Evolutionary conservation across 2,113 vertebrate species (phyloP), one percentile per base, ranked within the genome.

Genomic region (Elaphurus davidianus): DNA sequence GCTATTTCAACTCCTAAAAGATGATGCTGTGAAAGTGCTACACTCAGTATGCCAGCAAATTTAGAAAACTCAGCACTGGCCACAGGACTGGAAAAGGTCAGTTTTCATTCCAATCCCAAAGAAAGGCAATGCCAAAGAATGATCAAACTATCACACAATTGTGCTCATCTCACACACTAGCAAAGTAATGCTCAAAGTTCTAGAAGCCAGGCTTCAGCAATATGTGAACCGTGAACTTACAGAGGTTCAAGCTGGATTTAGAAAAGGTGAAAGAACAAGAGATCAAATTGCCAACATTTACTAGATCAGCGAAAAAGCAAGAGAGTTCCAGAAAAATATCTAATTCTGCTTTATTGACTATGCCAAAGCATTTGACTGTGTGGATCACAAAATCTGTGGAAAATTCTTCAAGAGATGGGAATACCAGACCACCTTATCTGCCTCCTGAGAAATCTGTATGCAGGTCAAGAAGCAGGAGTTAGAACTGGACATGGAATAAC

Each of bases 261-360:
- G 6, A 33, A 64, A 64, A 64, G 13, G 7, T 30, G 0, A 64
- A 16, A n/a, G 62, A 67, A 67, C 16, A 4, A 67, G 33, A 67
- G 3, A n/a, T 67, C 7, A 67, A 67, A n/a, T n/a, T 67, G 33
- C 62, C 62, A 67, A n/a, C 62, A 67, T n/a, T 4, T 4, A 1
- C 0, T n/a, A 8, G 16, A 67, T 67, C 28, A n/a, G 5, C 0
- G 0, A 19, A 67, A 33, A n/a, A 67, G 33, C 33, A 67, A n/a
- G 62, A 67, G 62, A n/a, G 62, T n/a, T 67, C 33, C 15, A n/a
- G 16, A n/a, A 67, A 67, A 67, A n/a, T 8, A 67, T 16, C 62
- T 67, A n/a, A 4, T n/a, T 67, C 33, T 67, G 33, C 33, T 67
- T 67, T n/a, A 16, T n/a, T n/a, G 4, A 67, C 16, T n/a, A 67